Evolutionary conservation across 2,888 invertebrate genomes (phyloP), one percentile per base, ranked within the genome.

Genomic region (Mythimna vitellina): DNA sequence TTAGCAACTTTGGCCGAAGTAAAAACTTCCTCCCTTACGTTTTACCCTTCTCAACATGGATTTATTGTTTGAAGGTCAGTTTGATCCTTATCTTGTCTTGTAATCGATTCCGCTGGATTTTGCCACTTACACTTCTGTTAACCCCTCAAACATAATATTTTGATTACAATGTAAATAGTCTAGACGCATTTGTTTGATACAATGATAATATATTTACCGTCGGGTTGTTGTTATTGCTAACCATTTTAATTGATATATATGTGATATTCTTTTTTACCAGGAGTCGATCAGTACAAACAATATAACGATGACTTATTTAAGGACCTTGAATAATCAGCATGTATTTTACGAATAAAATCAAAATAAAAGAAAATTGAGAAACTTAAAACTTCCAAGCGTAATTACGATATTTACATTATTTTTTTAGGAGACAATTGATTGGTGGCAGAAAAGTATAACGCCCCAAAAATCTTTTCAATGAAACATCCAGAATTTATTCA

Each of bases 1-100:
- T 85, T 86, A 85, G 82, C 76, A 86, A 84, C 76, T 86, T 83
- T 60, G 70, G 63, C 67, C 76, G 22, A 63, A 81, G 80, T 83
- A 81, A 85, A 86, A 87, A 84, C 81, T 87, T 86, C 74, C 70
- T 78, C 82, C 80, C 74, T 84, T 84, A 87, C 81, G 82, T 85
- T 87, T 87, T 84, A 87, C 86, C 87, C 87, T 86, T 80, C 83
- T 87, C 87, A 87, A 80, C 81, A 80, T 81, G 80, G 87, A 86
- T 87, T 86, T 87, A 87, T 87, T 87, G 85, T 86, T 84, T 83
- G 83, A 83, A 84, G 86, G 85, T 85, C 85, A 84, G 73, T 85
- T 85, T 84, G 84, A 86, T 87, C 85, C 80, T 74, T 80, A 86
- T 86, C 86, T 82, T 70, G 68, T 78, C 78, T 77, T 81, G 76